A percentile compares a stretch with the other conserved stretches of the same genome.
Evolutionary conservation across 2,113 vertebrate species (phyloP).

Genomic region (Rhinopomastus cyanomelas): DNA sequence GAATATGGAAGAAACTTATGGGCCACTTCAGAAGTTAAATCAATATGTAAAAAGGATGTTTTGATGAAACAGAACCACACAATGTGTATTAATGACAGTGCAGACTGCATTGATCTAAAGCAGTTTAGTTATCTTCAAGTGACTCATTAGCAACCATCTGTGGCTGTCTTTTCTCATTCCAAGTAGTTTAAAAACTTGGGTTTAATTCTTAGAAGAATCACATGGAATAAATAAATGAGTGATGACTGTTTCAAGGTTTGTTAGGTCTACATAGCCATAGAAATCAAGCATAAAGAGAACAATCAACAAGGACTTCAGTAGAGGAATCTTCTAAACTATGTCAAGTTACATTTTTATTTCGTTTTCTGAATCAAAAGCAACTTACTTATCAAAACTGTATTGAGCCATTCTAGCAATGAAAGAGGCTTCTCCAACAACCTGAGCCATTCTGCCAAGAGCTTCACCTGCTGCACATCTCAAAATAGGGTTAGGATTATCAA

Average conservation of each 20-base stretch:
- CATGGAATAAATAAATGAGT: not conserved
- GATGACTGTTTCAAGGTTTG: not conserved
- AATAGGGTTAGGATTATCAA: constrained; percentile 98
- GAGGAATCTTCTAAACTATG: not conserved
- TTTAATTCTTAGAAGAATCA: not conserved
- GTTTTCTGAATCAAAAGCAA: constrained; percentile 3
- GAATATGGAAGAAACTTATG: not conserved
- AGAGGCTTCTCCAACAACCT: constrained; percentile 96
- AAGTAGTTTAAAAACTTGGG: not conserved
- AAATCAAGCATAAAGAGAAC: not conserved
- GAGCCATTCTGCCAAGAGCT: constrained; percentile 97
- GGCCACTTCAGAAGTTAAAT: not conserved
- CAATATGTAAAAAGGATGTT: not conserved
- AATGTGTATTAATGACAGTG: not conserved
- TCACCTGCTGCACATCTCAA: constrained; percentile 96
- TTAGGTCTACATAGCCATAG: not conserved
- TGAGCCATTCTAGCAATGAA: constrained; percentile 99
- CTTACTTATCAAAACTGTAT: constrained; percentile 98
- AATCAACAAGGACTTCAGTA: not conserved
- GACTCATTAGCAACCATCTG: not conserved
- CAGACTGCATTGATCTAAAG: not conserved
- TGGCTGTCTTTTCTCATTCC: not conserved
- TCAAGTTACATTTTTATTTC: not conserved
- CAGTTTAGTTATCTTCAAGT: not conserved
- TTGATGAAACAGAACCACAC: not conserved